Base-by-base conservation (phyloP, 2,888 invertebrate genomes). In the Conomelus anceps region DNA sequence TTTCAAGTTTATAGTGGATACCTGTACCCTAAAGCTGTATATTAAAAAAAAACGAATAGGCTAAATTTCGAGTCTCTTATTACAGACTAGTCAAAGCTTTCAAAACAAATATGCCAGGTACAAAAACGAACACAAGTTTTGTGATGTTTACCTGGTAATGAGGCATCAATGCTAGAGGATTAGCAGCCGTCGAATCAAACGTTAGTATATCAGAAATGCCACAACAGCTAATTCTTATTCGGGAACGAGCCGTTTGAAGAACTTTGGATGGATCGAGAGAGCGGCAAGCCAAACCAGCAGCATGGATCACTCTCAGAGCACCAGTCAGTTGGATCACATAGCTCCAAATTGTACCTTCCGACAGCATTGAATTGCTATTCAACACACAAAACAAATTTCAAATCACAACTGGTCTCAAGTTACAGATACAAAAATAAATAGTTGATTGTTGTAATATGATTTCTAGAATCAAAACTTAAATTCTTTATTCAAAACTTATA, bases 341-440 rank as follows among this genome's bases (percentile, higher is more conserved):
- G 91, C 97, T 97, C 99, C 99, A 99, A 91, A 99, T 96, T 89
- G 97, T 96, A 84, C 97, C 96, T 93, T 99, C 99, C 0, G 98
- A 97, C 91, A 99, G 94, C 93, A 98, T 94, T 26, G 26, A 26
- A 26, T 26, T 26, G 26, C 26, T 26, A 26, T n/a, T n/a, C 26
- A 26, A 26, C 26, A 26, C 4, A 26, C 11, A 4, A 26, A 7
- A 26, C 26, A 26, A 4, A 26, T 26, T 26, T 26, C 6, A 26
- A 26, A 26, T 26, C 26, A 26, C 6, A 26, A 26, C 26, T 7
- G 26, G 11, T 26, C n/a, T n/a, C 20, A 41, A 41, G 63, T 17
- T 41, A 41, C 20, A 41, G 13, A 41, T 41, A 17, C 63, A 41
- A 41, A 17, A 20, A 41, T 41, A 41, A 41, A 41, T 41, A 41